Base-by-base conservation (phyloP, 2,113 vertebrate species). In the Sebastes fasciatus region DNA sequence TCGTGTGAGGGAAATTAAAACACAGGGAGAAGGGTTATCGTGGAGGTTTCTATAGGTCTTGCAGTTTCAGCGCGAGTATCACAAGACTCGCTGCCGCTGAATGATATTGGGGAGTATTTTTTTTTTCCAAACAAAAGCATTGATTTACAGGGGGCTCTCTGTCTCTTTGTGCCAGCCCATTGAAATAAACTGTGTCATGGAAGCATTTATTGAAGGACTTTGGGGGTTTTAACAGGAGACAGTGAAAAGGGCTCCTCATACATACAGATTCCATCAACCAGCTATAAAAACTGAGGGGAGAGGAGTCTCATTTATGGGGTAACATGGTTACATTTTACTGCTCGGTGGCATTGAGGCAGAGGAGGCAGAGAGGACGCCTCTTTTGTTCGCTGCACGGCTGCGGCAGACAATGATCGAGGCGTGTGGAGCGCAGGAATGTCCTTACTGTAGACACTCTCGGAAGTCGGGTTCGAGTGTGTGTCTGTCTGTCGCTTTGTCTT, bases 401-500 rank as follows among this genome's bases (percentile, higher is more conserved):
- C 68, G 19, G 86, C 78, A 89, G 89, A 93, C 93, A 95, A 92
- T 91, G 88, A 86, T 78, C 58, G 84, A 85, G 89, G 90, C 83
- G 82, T 92, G 89, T 85, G 87, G 84, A 88, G 83, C 55, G 43
- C 81, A 90, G 88, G 93, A 93, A 93, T 93, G 94, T 84, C 84
- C 88, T 86, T 92, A 94, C 91, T 92, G 90, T 92, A 93, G 92
- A 93, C 88, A 90, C 89, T 89, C 91, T 91, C 90, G 93, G 93
- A 94, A 94, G 92, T 94, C 48, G 90, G 68, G 84, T 85, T 89
- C 40, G 82, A 92, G 92, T 91, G 89, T 85, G 85, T 73, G 84
- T 90, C 91, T 94, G 92, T 91, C 90, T 89, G 87, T 87, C 42
- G 87, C 88, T 94, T 94, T 95, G 93, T 94, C 81, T 58, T 58